Conservation (phyloP, 2,797 vertebrate species). For the Geotria australis region DNA sequence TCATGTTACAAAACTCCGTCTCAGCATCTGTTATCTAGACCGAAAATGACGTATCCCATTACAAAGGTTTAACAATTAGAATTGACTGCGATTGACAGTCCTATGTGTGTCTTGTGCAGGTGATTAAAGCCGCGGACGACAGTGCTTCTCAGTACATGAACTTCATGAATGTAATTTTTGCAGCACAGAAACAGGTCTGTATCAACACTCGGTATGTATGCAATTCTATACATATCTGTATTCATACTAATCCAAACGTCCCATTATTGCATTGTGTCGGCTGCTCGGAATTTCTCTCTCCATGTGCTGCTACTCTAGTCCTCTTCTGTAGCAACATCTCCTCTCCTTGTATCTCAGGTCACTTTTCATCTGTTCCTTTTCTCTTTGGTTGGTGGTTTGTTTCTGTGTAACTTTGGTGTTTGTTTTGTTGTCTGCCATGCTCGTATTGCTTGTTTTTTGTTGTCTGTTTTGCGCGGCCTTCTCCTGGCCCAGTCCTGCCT, state of each 20-base stretch:
- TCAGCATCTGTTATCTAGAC: not conserved
- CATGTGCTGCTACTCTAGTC: too few species aligned
- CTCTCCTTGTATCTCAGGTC: not conserved
- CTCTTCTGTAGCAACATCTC: too few species aligned
- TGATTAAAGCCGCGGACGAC: conserved; percentile 79
- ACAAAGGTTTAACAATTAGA: too few species aligned
- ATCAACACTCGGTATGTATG: too few species aligned
- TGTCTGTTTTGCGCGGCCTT: too few species aligned
- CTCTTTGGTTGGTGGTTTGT: too few species aligned
- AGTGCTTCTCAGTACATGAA: conserved; percentile 84
- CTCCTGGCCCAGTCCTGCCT: too few species aligned
- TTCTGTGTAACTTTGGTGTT: too few species aligned
- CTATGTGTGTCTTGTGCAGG: conserved; percentile 14
- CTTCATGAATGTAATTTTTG: conserved; percentile 96
- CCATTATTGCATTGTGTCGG: not conserved
- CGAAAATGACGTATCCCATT: conserved; percentile 1
- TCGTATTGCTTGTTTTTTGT: too few species aligned
- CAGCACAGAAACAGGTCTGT: conserved; percentile 59
- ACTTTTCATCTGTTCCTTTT: not conserved
- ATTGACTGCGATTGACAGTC: not conserved
- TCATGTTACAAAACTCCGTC: not conserved
- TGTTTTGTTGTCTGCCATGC: too few species aligned
- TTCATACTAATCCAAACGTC: not conserved
- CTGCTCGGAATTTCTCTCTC: too few species aligned
- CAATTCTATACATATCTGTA: too few species aligned